Base-by-base conservation (phyloP, 2,888 invertebrate species). In the Coenonympha arcania region DNA sequence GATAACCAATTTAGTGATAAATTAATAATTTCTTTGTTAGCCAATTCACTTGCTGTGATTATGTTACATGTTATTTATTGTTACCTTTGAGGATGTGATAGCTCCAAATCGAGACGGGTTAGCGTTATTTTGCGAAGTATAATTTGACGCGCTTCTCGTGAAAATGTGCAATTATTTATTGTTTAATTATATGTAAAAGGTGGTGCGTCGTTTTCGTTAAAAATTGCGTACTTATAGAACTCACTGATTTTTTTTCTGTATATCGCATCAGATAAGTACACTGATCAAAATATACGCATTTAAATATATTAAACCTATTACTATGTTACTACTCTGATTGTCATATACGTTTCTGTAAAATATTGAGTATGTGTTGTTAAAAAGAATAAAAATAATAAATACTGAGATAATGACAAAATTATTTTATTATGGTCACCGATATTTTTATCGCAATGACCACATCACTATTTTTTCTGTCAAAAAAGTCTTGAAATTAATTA, bases 331-430 rank as follows among this genome's bases (percentile, higher is more conserved):
- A 82, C 71, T 82, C 82, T 84, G 83, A 85, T 81, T 85, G 81
- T 86, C 85, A 80, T 80, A 84, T 83, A 87, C 77, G 85, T 87
- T 87, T 87, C 87, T 87, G 87, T 87, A 87, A 86, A 79, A 83
- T 87, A 86, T 84, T 83, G 84, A 86, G 79, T 87, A 87, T 87
- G 87, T 87, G 87, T 87, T 87, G 87, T 87, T 87, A 83, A 86
- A 87, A 79, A 86, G 80, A 86, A 86, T 85, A 83, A 87, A 87
- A 84, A 75, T 81, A 84, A 84, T 82, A 81, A 85, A 85, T 85
- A 80, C 74, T 66, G 76, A 79, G 64, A 77, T 73, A 73, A 72
- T 66, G 57, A 65, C 49, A 54, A 56, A 61, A 42, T 59, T n/a
- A n/a, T 63, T 66, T 69, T 54, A 55, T 64, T 49, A 36, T 11